Evolutionary conservation across 2,888 invertebrate genomes (phyloP).

Genomic region (Trichopria drosophilae): DNA sequence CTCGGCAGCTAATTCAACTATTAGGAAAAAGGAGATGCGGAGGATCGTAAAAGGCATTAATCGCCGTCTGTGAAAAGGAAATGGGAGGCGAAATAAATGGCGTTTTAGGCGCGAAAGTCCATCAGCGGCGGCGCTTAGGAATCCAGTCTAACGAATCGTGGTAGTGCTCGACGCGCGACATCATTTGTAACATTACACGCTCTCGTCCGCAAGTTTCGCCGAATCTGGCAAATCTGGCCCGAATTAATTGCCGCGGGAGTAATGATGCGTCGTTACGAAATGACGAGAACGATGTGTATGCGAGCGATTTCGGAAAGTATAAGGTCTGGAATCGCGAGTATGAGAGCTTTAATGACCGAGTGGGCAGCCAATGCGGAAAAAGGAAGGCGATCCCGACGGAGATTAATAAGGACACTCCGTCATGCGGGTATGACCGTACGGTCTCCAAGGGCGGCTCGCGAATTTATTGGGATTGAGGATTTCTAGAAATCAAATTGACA

Average conservation of each 20-base stretch:
- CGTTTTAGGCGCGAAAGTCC: no score
- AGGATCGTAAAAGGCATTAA: no score
- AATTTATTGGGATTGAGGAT: conserved; percentile 22
- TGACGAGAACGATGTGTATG: conserved; percentile 26
- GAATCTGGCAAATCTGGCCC: no score
- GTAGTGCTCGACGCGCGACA: conserved; percentile 14
- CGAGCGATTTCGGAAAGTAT: conserved; percentile 36
- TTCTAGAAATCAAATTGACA: conserved; percentile 30
- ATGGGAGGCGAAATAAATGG: no score
- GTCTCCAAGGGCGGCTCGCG: not conserved
- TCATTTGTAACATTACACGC: conserved; percentile 40
- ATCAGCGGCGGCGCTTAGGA: no score
- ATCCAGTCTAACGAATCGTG: no score
- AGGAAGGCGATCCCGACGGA: conserved; percentile 10
- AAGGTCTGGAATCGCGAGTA: conserved; percentile 31
- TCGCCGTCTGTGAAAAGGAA: no score
- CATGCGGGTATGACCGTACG: conserved; percentile 20
- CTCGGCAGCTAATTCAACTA: no score
- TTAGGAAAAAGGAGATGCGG: no score
- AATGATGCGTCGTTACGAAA: conserved; percentile 43
- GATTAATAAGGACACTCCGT: conserved; percentile 36
- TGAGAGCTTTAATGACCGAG: conserved; percentile 10
- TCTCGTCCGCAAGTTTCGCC: conserved; percentile 13
- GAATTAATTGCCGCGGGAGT: conserved; percentile 52
- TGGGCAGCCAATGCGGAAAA: conserved; percentile 18